Evolutionary conservation across 2,797 vertebrate genomes (phyloP), one percentile per base, ranked within the genome.

Genomic region (Alfaro cultratus): DNA sequence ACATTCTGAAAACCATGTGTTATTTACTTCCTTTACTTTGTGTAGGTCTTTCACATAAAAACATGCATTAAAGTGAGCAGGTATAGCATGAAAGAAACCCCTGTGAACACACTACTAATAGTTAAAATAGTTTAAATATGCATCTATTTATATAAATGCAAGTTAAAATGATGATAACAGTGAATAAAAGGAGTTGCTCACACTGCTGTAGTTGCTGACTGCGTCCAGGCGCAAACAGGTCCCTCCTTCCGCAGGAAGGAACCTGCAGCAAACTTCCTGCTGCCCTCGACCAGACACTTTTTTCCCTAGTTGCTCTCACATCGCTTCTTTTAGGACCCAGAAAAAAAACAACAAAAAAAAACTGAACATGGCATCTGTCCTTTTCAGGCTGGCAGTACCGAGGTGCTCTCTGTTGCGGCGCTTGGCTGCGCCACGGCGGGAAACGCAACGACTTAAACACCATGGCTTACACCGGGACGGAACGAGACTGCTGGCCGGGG

Each of bases 221-320:
- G 5, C 18, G 41, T 15, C 21, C 45, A 41, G 41, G 23, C 10
- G 43, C 43, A 23, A 34, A 41, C 26, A 83, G 82, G 87, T 80
- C 81, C 88, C 87, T 78, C 87, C 89, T 83, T 82, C 73, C 1
- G 13, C 86, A 83, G 88, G 88, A 87, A 88, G 75, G 67, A 46
- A 73, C 16, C 6, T 13, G 11, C 71, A 1, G 3, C n/a, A 18
- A 71, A 86, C 89, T 85, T 90, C 86, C 90, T 85, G 79, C 2
- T 21, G 21, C 4, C 8, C 7, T 53, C 47, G 1, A 29, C 0
- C 76, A 45, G 34, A 1, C 41, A 34, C 78, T 74, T 15, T 75
- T 13, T 31, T 0, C 18, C 6, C 49, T 9, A 53, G 0, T 1
- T 15, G 0, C 1, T 5, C 71, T 82, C 82, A 73, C 76, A 2